A percentile compares a stretch with the other conserved stretches of the same genome.
phyloP scores from a whole-genome alignment of 2,113 vertebrate genomes.

The Penelope pileata region DNA sequence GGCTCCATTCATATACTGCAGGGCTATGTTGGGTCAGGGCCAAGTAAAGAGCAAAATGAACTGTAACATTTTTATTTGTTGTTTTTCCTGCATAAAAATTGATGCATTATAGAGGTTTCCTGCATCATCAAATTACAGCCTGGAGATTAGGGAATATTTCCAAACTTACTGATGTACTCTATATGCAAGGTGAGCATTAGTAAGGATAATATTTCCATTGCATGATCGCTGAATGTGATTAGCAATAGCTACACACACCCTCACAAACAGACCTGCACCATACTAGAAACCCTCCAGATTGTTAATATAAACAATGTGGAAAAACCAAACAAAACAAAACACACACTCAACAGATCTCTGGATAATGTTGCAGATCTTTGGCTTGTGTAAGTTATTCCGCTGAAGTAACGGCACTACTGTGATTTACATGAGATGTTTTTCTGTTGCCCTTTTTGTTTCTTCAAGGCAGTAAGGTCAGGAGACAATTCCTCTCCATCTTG shows the following conservation, averaged over 20 bases:
- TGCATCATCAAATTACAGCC: not conserved
- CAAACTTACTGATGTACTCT: not conserved
- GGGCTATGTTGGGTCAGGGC: not conserved
- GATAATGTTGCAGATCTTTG: not conserved
- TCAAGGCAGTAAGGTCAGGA: not conserved
- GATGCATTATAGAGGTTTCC: not conserved
- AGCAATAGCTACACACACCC: not conserved
- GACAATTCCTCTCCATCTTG: not conserved
- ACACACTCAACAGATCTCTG: not conserved
- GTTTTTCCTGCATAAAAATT: not conserved
- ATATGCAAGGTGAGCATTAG: not conserved
- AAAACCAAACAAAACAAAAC: not conserved
- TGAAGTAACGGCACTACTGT: slow-evolving; percentile 3
- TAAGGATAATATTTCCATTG: not conserved
- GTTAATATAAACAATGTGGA: not conserved
- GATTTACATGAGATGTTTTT: not conserved
- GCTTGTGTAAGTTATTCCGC: not conserved
- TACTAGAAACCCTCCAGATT: not conserved
- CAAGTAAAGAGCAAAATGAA: not conserved
- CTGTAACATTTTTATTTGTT: not conserved
- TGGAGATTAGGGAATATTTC: not conserved
- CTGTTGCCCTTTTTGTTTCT: not conserved
- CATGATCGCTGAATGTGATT: not conserved
- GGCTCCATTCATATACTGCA: not conserved
- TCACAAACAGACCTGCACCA: not conserved